Evolutionary conservation across 2,797 vertebrate species (phyloP).

Genomic region (Sarcoramphus papa): DNA sequence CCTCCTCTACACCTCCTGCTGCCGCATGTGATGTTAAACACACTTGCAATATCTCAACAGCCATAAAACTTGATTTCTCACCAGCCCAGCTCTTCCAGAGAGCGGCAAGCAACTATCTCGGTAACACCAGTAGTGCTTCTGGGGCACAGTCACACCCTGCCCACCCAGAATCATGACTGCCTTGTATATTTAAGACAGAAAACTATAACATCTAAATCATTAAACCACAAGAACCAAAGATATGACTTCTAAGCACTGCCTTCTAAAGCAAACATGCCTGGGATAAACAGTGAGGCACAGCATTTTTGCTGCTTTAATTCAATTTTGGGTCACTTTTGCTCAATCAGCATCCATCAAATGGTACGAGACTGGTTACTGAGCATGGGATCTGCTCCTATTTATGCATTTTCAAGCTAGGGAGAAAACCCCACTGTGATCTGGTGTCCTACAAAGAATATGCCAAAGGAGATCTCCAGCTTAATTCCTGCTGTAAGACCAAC

Average conservation of each 20-base stretch:
- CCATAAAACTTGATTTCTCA: neutral
- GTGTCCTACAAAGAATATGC: neutral
- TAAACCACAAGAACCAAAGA: neutral
- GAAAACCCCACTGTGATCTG: accelerated
- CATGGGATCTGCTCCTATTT: neutral
- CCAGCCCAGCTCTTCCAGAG: neutral
- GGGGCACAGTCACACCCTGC: neutral
- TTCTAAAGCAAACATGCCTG: neutral
- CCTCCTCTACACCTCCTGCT: neutral
- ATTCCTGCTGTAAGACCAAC: neutral
- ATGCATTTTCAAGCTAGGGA: neutral
- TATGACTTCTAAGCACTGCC: neutral
- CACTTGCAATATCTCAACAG: neutral
- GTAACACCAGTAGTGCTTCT: neutral
- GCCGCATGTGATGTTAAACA: neutral
- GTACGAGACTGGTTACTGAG: neutral
- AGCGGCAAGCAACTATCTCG: neutral
- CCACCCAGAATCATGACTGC: neutral
- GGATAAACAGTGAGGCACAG: neutral
- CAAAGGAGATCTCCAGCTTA: neutral
- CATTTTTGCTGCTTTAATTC: neutral
- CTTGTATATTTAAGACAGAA: neutral
- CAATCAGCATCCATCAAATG: neutral
- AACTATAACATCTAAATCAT: neutral
- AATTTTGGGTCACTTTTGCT: neutral